Evolutionary conservation across 2,797 vertebrate genomes (phyloP).

Genomic region (Trematomus bernacchii): DNA sequence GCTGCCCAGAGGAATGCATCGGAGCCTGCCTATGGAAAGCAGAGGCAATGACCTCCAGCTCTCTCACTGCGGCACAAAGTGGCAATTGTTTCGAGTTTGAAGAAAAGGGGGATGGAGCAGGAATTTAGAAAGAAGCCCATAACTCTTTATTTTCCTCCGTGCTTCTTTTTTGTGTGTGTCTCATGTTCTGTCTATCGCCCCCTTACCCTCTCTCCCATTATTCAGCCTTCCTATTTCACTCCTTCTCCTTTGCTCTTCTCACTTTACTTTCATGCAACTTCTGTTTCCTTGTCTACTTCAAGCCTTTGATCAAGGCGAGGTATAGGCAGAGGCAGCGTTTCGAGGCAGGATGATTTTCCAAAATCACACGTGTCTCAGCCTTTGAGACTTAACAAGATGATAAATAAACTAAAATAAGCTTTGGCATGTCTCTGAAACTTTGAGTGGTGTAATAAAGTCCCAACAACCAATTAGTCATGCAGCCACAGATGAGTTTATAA

Average conservation of each 20-base stretch:
- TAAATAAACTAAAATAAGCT: constrained; percentile 38
- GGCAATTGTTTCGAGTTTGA: constrained; percentile 80
- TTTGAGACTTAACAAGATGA: constrained; percentile 24
- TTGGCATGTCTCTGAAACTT: background rate
- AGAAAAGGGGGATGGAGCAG: constrained; percentile 83
- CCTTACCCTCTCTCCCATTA: constrained; percentile 35
- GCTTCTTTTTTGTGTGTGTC: constrained; percentile 52
- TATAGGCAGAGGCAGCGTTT: constrained; percentile 19
- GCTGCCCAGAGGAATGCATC: constrained; percentile 72
- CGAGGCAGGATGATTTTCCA: constrained; percentile 3
- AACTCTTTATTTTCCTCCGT: constrained; percentile 72
- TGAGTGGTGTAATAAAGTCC: constrained; percentile 22
- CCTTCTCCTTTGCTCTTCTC: constrained; percentile 29
- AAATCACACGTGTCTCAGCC: constrained; percentile 13
- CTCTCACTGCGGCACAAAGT: constrained; percentile 84
- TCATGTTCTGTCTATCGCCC: constrained; percentile 41
- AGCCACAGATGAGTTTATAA: constrained; percentile 32
- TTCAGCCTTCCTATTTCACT: constrained; percentile 39
- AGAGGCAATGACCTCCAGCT: constrained; percentile 80
- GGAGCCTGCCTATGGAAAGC: constrained; percentile 80
- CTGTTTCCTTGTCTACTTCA: constrained; percentile 13
- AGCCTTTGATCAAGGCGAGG: constrained; percentile 32
- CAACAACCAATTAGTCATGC: constrained; percentile 31
- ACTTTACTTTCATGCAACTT: constrained; percentile 45
- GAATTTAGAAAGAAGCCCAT: constrained; percentile 82